Percentiles rank a stretch among this genome's conserved stretches.
Evolutionary conservation across 2,888 invertebrate genomes (phyloP).

Genomic region (Eilema sororculum): DNA sequence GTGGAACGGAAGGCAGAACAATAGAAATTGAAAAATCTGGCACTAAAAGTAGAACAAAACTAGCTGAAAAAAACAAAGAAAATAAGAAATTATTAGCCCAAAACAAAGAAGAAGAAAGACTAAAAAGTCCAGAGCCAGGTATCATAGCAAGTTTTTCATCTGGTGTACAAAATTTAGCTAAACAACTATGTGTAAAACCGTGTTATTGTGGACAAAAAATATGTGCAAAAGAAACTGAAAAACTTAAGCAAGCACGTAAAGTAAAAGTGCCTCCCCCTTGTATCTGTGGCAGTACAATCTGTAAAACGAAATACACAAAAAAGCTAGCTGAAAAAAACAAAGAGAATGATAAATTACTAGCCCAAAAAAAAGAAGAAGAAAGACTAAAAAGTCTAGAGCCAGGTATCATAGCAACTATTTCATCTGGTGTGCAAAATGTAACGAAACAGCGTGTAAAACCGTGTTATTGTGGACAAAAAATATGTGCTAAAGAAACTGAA

Average conservation of each 20-base stretch:
- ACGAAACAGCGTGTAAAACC: neutral
- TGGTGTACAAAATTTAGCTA: neutral
- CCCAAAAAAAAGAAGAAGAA: too few species aligned
- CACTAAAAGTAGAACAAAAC: neutral
- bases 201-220: conserved; percentile 28
- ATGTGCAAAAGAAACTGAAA: conserved; percentile 29
- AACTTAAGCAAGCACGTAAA: conserved; percentile 5
- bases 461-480: conserved; percentile 27
- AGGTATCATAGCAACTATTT: neutral
- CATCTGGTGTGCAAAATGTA: neutral
- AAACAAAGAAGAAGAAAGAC: neutral
- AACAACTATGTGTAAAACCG: neutral
- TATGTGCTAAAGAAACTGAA: conserved; percentile 30
- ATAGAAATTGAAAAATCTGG: neutral
- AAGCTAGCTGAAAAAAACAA: too few species aligned
- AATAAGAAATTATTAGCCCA: neutral
- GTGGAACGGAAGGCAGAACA: neutral
- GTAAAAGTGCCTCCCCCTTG: conserved; percentile 20
- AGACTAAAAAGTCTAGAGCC: neutral
- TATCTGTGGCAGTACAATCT: conserved; percentile 37
- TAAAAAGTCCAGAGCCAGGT: neutral
- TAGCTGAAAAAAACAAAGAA: too few species aligned
- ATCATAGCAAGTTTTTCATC: neutral
- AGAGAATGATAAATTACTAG: too few species aligned
- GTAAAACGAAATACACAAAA: too few species aligned